Evolutionary conservation across 2,797 vertebrate genomes (phyloP).

Genomic region (Sphenopsis melanotis): DNA sequence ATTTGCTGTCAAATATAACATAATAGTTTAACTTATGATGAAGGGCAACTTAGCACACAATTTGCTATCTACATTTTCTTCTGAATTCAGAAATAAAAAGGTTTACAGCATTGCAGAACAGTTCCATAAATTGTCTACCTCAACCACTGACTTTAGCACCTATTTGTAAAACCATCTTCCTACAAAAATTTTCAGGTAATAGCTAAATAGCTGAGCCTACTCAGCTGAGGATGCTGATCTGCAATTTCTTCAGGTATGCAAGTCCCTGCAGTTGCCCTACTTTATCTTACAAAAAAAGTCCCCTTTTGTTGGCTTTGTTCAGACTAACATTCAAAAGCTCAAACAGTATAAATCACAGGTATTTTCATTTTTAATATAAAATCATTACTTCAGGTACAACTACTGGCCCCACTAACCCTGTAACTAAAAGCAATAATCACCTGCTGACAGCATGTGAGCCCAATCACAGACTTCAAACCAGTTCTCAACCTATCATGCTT

Average conservation of each 20-base stretch:
- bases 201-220: conserved; percentile 26
- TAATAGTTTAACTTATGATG: neutral
- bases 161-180: conserved; percentile 37
- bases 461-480: neutral
- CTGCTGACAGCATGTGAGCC: neutral
- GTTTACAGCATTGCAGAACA: conserved; percentile 6
- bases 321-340: neutral
- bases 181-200: conserved; percentile 35
- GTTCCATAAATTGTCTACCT: conserved; percentile 19
- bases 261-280: conserved; percentile 19
- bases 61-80: neutral
- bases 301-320: neutral
- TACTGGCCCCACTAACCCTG: neutral
- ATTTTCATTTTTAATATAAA: neutral
- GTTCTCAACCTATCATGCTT: neutral
- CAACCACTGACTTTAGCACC: neutral
- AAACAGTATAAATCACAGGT: neutral
- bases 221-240: conserved; percentile 25
- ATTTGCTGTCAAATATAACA: neutral
- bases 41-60: neutral
- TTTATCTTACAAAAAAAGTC: conserved; percentile 15
- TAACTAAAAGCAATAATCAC: neutral
- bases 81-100: neutral
- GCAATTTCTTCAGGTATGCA: conserved; percentile 19
- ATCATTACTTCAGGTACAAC: neutral